Percentiles rank a stretch among this genome's conserved stretches.
Conservation (phyloP, 2,797 vertebrate genomes). For the Astyanax mexicanus region DNA sequence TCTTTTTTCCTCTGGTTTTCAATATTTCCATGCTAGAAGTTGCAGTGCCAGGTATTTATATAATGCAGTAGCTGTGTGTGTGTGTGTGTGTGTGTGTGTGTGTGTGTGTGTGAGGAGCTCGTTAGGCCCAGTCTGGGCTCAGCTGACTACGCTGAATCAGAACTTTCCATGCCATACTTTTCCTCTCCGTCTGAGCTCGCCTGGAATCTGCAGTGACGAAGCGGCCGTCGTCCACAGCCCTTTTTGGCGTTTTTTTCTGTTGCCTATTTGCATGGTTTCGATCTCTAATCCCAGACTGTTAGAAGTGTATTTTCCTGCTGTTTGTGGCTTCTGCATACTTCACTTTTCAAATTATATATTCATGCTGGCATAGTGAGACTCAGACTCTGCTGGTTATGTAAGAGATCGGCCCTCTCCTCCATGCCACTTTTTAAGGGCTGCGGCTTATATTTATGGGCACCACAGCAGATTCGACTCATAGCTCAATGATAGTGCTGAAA, state of each 20-base stretch:
- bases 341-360: conserved; percentile 71
- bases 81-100: conserved; percentile 47
- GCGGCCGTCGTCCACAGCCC: conserved; percentile 38
- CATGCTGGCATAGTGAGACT: conserved; percentile 69
- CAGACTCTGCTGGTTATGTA: conserved; percentile 74
- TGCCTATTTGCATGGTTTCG: conserved; percentile 50
- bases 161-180: conserved; percentile 64
- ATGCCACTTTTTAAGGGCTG: conserved; percentile 48
- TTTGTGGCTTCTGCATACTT: conserved; percentile 44
- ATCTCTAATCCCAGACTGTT: conserved; percentile 33
- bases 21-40: conserved; percentile 55
- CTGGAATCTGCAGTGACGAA: conserved; percentile 48
- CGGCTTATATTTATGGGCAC: conserved; percentile 27
- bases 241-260: conserved; percentile 24
- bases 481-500: conserved; percentile 24
- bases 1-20: conserved; percentile 48
- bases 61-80: conserved; percentile 31
- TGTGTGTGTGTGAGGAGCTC: conserved; percentile 57
- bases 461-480: conserved; percentile 26
- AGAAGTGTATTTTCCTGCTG: conserved; percentile 36
- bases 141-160: conserved; percentile 74
- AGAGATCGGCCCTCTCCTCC: conserved; percentile 68
- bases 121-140: conserved; percentile 61
- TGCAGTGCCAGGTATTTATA: conserved; percentile 70
- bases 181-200: conserved; percentile 49